Conservation (phyloP, 2,113 vertebrate genomes). For the Vicugna pacos region DNA sequence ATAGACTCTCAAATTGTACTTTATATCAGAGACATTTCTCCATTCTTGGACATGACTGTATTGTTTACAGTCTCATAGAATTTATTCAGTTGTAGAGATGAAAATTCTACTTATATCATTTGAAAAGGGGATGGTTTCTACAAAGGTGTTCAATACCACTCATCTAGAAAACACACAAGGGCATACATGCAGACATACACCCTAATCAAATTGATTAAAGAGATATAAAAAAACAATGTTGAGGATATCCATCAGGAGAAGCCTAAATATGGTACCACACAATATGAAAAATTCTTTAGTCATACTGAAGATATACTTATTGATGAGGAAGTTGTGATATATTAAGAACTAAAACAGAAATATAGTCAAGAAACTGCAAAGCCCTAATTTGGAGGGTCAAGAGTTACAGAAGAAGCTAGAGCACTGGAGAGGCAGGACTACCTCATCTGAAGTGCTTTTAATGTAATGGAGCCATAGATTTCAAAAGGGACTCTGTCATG, state of each 20-base stretch:
- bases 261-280: neutral
- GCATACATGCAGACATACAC: neutral
- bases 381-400: neutral
- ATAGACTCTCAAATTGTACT: neutral
- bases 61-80: neutral
- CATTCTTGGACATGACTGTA: neutral
- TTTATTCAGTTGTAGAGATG: neutral
- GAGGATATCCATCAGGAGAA: neutral
- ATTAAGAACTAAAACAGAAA: neutral
- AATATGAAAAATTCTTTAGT: neutral
- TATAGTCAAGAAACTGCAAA: neutral
- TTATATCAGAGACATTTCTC: neutral
- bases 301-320: neutral
- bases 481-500: neutral
- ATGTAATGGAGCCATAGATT: neutral
- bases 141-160: neutral
- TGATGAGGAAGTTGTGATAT: neutral
- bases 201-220: neutral
- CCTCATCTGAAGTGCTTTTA: neutral
- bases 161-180: neutral
- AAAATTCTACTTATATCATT: neutral
- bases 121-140: neutral
- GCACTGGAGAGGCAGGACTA: neutral
- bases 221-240: neutral
- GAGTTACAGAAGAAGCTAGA: neutral